Evolutionary conservation across 2,797 vertebrate species (phyloP), one percentile per base, ranked within the genome.

Genomic region (Enteromius anoplus): DNA sequence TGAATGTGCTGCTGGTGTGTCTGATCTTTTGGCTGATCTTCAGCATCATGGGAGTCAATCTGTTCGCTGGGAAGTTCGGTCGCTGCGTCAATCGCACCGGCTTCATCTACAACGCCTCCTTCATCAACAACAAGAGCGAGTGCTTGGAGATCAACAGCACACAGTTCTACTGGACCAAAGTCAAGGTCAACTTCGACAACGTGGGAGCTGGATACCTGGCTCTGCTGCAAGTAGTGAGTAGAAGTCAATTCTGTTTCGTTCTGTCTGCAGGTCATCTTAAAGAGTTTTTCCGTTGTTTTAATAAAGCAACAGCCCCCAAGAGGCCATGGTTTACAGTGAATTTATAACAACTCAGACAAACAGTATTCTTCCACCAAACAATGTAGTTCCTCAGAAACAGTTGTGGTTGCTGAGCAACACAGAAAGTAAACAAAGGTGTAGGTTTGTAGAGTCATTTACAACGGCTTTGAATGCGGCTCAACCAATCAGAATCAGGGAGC

Each of bases 21-120:
- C 96, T 99, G 90, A 99, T 99, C 94, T 99, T 99, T 95, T 99
- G 98, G 98, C 97, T 99, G 29, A 99, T 99, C 95, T 99, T 99
- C 90, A 99, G 98, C 94, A 99, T 99, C 93, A 98, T 99, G 97
- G 98, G 98, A 21, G 98, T 99, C 87, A 99, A 99, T 93, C 93
- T 99, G 45, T 99, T 99, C 4, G 97, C 98, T 0, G 98, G 98
- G 0, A 99, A 98, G 91, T 99, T 97, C 73, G 97, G 97, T 19
- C 96, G 96, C 87, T 99, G 98, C 85, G 93, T 98, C 83, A 98
- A 97, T 90, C 94, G 94, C 83, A 96, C 96, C 0, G 96, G 96
- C 3, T 94, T 95, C 86, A 86, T 96, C 77, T 90, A 97, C 85
- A 95, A 96, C 75, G 75, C 92, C 2, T 88, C 90, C 42, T 53